Conservation (phyloP, 2,113 vertebrate species). For the Oryzias woworae region DNA sequence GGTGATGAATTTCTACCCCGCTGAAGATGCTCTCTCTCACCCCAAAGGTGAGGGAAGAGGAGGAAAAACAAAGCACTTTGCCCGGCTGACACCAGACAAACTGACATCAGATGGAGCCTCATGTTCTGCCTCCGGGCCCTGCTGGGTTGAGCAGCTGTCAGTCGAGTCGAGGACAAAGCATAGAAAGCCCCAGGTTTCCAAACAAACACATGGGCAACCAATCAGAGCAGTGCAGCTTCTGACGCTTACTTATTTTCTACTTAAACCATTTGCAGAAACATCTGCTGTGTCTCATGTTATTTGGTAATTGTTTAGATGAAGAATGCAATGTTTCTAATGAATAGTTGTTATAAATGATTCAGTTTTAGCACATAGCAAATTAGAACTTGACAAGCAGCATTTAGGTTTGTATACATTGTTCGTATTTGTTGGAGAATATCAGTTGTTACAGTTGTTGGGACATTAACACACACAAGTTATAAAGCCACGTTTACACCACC, state of each 20-base stretch:
- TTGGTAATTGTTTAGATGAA: not conserved
- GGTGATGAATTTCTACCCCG: slow-evolving; percentile 19
- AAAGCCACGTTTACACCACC: too few relatives aligned
- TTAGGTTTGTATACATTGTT: too few relatives aligned
- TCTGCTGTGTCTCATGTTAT: not conserved
- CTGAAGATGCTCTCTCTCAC: slow-evolving; percentile 29
- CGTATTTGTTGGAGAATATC: too few relatives aligned
- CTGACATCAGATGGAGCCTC: slow-evolving; percentile 59
- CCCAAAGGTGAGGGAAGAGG: slow-evolving; percentile 39
- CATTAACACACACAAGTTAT: too few relatives aligned
- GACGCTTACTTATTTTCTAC: not conserved
- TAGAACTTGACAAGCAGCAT: too few relatives aligned
- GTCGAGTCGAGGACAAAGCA: slow-evolving; percentile 26
- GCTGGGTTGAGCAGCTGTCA: slow-evolving; percentile 62
- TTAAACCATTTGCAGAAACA: slow-evolving; percentile 7
- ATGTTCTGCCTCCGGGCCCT: slow-evolving; percentile 48
- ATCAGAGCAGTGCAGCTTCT: slow-evolving; percentile 5
- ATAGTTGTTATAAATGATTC: too few relatives aligned
- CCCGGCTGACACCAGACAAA: slow-evolving; percentile 62
- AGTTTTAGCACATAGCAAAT: too few relatives aligned
- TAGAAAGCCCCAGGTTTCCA: slow-evolving; percentile 33
- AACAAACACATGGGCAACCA: slow-evolving; percentile 32
- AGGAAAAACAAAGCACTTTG: slow-evolving; percentile 58
- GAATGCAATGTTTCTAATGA: too few relatives aligned
- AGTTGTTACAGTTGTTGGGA: too few relatives aligned